Percentiles rank a stretch among this genome's conserved stretches.
Evolutionary conservation across 2,888 invertebrate species (phyloP).

Genomic region (Argyra leucocephala): DNA sequence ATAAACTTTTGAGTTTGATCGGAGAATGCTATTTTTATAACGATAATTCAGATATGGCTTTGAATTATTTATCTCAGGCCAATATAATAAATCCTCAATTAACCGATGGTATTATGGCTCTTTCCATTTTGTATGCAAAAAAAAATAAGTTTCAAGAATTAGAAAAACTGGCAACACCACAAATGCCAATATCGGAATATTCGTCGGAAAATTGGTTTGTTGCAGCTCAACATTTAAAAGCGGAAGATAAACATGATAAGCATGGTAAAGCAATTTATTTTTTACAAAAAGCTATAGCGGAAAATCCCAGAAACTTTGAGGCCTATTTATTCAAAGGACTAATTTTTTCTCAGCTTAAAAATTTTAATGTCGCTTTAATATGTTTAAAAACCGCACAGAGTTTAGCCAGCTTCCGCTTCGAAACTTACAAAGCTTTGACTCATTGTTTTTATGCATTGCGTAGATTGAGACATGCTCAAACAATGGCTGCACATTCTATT

Average conservation of each 20-base stretch:
- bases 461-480: conserved; percentile 61
- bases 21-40: conserved; percentile 64
- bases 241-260: conserved; percentile 48
- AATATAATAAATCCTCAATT: conserved; percentile 48
- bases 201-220: conserved; percentile 66
- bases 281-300: conserved; percentile 59
- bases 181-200: conserved; percentile 41
- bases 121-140: conserved; percentile 52
- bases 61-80: conserved; percentile 44
- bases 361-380: conserved; percentile 34
- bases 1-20: conserved; percentile 55
- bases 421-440: conserved; percentile 68
- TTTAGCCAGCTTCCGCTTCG: conserved; percentile 44
- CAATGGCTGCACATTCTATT: conserved; percentile 60
- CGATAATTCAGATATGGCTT: conserved; percentile 59
- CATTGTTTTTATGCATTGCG: conserved; percentile 62
- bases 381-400: conserved; percentile 34
- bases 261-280: conserved; percentile 61
- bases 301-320: conserved; percentile 60
- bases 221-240: conserved; percentile 60
- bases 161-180: conserved; percentile 50
- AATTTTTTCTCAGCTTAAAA: conserved; percentile 34
- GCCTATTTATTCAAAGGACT: conserved; percentile 59
- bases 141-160: conserved; percentile 52
- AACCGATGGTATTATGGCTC: conserved; percentile 53